These are phyloP conservation scores for Donacobius atricapilla DNA, from an alignment of 2,113 vertebrate species.

Conservation along the genomic window DNA sequence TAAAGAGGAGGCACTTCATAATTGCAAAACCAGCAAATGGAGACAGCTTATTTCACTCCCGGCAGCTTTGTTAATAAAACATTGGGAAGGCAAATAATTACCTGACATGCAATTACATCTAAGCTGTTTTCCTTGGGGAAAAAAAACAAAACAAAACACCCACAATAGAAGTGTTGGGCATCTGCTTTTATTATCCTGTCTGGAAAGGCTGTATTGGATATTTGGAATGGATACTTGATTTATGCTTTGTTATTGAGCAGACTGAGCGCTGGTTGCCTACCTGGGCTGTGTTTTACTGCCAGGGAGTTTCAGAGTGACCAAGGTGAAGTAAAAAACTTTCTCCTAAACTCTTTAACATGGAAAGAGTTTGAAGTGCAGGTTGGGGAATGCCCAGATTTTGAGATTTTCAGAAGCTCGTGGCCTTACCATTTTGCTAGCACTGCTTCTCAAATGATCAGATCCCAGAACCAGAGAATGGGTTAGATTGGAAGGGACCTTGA, in stretches of 20 bases:
- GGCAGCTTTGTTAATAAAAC: slow-evolving; percentile 61
- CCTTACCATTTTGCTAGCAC: background rate
- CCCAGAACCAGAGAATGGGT: background rate
- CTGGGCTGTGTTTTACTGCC: background rate
- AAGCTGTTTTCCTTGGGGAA: background rate
- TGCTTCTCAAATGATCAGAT: background rate
- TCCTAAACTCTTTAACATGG: background rate
- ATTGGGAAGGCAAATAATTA: slow-evolving; percentile 58
- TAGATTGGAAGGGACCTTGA: background rate
- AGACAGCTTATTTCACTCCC: slow-evolving; percentile 39
- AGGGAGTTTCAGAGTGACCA: background rate
- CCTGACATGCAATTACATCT: slow-evolving; percentile 31
- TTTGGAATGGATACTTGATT: background rate
- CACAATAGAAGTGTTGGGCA: background rate
- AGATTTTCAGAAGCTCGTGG: background rate
- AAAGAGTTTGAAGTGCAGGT: background rate
- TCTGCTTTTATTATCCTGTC: slow-evolving; percentile 6
- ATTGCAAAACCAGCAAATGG: slow-evolving; percentile 40
- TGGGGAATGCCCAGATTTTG: background rate
- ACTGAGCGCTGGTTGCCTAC: accelerated
- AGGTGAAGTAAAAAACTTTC: background rate
- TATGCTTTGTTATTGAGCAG: background rate
- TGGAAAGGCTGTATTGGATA: background rate
- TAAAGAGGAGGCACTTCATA: slow-evolving; percentile 54
- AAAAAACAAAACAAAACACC: background rate